phyloP scores from a whole-genome alignment of 1,140 invertebrate species.

The Rhopalosiphum padi region DNA sequence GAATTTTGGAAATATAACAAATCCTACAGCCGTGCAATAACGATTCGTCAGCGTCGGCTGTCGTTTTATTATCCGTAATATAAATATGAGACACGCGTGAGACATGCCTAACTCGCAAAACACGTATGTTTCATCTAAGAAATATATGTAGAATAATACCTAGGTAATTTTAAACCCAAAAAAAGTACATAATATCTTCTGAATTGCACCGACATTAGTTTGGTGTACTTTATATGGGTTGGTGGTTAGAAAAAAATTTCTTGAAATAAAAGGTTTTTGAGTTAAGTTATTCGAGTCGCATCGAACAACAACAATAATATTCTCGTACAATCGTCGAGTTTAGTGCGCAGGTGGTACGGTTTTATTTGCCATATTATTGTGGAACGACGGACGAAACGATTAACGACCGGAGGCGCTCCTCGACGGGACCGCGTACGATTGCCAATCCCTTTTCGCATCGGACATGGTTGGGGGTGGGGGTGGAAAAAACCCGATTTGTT shows the following conservation, averaged over 20 bases:
- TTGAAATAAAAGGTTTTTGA: not conserved
- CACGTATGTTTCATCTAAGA: too few relatives aligned
- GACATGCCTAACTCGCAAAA: too few relatives aligned
- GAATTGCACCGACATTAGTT: not conserved
- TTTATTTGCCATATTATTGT: not conserved
- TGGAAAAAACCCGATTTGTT: conserved; percentile 3
- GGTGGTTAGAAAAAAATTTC: not conserved
- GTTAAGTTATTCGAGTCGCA: not conserved
- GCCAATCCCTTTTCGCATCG: not conserved
- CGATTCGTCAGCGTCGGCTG: too few relatives aligned
- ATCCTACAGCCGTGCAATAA: too few relatives aligned
- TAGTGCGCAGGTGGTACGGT: not conserved
- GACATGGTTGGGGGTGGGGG: too few relatives aligned
- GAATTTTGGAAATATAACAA: too few relatives aligned
- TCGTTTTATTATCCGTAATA: too few relatives aligned
- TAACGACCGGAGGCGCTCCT: not conserved
- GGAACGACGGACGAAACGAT: not conserved
- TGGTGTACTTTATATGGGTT: not conserved
- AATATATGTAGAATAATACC: too few relatives aligned
- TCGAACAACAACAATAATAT: not conserved
- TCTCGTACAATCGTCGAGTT: not conserved
- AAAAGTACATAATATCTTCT: too few relatives aligned
- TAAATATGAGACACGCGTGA: too few relatives aligned
- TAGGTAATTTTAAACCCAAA: too few relatives aligned
- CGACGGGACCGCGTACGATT: not conserved